phyloP scores from a whole-genome alignment of 2,797 vertebrate genomes.

The Gouania willdenowi region DNA sequence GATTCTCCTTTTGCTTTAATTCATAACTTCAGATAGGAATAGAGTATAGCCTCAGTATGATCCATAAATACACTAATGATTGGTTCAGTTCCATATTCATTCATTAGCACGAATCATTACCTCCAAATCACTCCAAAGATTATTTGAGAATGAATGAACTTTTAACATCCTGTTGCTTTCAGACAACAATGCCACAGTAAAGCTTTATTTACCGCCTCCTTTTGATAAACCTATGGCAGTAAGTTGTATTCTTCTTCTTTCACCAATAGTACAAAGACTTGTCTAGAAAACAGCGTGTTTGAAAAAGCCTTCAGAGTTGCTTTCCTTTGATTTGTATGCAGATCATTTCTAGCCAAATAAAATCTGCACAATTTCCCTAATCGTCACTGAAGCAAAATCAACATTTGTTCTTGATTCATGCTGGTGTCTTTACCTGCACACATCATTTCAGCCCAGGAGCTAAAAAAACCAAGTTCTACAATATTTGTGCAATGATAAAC shows the following conservation, averaged over 20 bases:
- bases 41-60: slow-evolving; percentile 15
- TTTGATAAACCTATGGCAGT: slow-evolving; percentile 18
- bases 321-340: slow-evolving; percentile 50
- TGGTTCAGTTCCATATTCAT: slow-evolving; percentile 26
- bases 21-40: slow-evolving; percentile 11
- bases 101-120: slow-evolving; percentile 30
- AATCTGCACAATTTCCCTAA: slow-evolving; percentile 52
- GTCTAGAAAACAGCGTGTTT: slow-evolving; percentile 51
- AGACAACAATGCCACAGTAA: slow-evolving; percentile 21
- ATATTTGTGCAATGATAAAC: slow-evolving; percentile 59
- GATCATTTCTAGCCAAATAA: slow-evolving; percentile 53
- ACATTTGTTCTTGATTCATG: slow-evolving; percentile 39
- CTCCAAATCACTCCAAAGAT: slow-evolving; percentile 42
- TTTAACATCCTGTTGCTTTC: slow-evolving; percentile 14
- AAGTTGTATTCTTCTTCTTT: slow-evolving; percentile 25
- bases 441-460: slow-evolving; percentile 24
- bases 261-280: slow-evolving; percentile 30
- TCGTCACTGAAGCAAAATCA: slow-evolving; percentile 55
- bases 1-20: slow-evolving; percentile 5
- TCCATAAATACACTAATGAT: slow-evolving; percentile 36
- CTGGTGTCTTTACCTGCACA: slow-evolving; percentile 44
- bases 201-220: slow-evolving; percentile 2
- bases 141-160: slow-evolving; percentile 34
- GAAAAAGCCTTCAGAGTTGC: slow-evolving; percentile 42
- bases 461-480: slow-evolving; percentile 40